A percentile compares a stretch with the other conserved stretches of the same genome.
Conservation (phyloP, 2,113 vertebrate species). For the Dolichallabes microphthalmus region DNA sequence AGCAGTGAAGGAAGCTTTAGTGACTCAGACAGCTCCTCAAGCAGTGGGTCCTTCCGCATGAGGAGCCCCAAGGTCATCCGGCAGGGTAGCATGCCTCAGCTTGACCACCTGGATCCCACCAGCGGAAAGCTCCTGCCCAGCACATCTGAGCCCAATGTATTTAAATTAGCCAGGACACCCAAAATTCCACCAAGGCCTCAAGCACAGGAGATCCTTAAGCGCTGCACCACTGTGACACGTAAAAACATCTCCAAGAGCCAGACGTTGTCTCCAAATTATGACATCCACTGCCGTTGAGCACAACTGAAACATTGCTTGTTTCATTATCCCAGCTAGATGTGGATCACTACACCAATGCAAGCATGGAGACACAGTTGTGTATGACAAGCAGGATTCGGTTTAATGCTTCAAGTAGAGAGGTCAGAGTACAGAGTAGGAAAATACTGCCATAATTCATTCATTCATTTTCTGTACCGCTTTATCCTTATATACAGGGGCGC, state of each 20-base stretch:
- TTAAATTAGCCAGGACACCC: slow-evolving; percentile 55
- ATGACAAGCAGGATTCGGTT: background rate
- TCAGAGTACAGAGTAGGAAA: background rate
- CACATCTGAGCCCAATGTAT: slow-evolving; percentile 54
- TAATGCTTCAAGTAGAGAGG: background rate
- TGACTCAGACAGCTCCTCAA: slow-evolving; percentile 52
- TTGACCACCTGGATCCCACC: slow-evolving; percentile 51
- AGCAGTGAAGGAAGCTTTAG: slow-evolving; percentile 59
- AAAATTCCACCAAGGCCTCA: slow-evolving; percentile 76
- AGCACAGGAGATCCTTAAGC: slow-evolving; percentile 72
- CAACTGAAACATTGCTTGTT: background rate
- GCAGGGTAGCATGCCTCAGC: slow-evolving; percentile 21
- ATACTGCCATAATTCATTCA: background rate
- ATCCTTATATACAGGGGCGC: no score
- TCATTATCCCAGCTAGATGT: background rate
- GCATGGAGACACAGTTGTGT: background rate
- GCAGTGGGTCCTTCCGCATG: slow-evolving; percentile 26
- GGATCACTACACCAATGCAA: background rate
- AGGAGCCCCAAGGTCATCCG: background rate
- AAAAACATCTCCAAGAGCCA: slow-evolving; percentile 59
- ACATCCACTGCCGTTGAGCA: slow-evolving; percentile 44
- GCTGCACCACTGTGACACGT: slow-evolving; percentile 80
- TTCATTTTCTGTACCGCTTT: no score
- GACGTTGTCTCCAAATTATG: background rate
- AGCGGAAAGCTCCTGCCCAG: slow-evolving; percentile 32